These are phyloP conservation scores for Megalonaias nervosa DNA, from an alignment of 1,140 invertebrate genomes.

Conservation along the genomic window DNA sequence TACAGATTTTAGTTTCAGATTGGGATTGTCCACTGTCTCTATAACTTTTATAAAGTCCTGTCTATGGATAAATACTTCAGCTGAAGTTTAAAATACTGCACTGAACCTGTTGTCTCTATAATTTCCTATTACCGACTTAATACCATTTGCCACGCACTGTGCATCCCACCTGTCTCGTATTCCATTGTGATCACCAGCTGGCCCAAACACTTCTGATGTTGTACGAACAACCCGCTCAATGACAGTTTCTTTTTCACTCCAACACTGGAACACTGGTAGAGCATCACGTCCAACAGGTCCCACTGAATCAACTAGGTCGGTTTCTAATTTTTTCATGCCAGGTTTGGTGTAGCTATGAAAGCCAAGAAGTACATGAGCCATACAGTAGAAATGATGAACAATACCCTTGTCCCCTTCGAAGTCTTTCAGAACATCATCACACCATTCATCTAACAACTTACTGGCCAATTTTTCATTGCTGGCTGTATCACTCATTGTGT, in stretches of 20 bases:
- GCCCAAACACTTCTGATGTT: conserved; percentile 17
- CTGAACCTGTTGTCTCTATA: conserved; percentile 24
- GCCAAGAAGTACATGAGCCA: conserved; percentile 23
- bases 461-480: conserved; percentile 21
- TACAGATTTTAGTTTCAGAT: background rate
- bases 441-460: conserved; percentile 12
- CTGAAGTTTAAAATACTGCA: conserved; percentile 6
- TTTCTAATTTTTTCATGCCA: conserved; percentile 3
- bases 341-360: too few relatives aligned
- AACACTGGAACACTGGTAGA: background rate
- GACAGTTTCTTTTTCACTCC: conserved; percentile 10
- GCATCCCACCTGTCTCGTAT: conserved; percentile 27
- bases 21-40: too few relatives aligned
- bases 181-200: conserved; percentile 17
- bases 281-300: conserved; percentile 17
- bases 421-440: conserved; percentile 2
- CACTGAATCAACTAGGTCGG: background rate
- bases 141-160: conserved; percentile 7
- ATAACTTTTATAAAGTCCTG: too few relatives aligned
- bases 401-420: background rate
- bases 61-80: conserved; percentile 10
- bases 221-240: background rate
- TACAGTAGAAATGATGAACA: conserved; percentile 26
- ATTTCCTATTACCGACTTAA: conserved; percentile 14
- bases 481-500: conserved; percentile 15